Percentiles rank a stretch among this genome's conserved stretches.
Evolutionary conservation across 2,113 vertebrate species (phyloP).

Genomic region (Apeltes quadracus): DNA sequence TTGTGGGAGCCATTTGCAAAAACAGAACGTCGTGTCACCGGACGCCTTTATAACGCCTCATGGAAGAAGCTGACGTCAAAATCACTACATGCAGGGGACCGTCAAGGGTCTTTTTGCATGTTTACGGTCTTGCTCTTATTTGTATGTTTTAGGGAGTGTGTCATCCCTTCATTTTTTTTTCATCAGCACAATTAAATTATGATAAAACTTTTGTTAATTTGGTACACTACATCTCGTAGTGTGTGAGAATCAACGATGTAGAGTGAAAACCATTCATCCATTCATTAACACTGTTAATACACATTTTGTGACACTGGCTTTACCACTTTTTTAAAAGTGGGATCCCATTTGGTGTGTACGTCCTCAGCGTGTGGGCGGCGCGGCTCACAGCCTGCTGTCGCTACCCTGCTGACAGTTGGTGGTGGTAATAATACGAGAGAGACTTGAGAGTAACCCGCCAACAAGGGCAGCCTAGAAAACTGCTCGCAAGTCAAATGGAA

Average conservation of each 20-base stretch:
- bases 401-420: background rate
- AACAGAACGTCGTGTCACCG: conserved; percentile 32
- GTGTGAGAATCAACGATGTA: background rate
- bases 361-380: background rate
- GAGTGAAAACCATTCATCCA: background rate
- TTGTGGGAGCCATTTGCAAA: conserved; percentile 69
- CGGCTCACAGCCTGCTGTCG: background rate
- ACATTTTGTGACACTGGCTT: background rate
- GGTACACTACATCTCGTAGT: background rate
- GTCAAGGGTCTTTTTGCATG: background rate
- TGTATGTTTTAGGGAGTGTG: background rate
- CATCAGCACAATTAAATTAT: background rate
- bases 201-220: no score
- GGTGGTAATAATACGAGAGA: background rate
- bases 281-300: background rate
- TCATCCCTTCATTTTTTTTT: background rate
- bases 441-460: background rate
- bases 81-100: background rate
- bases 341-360: no score
- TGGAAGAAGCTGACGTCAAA: conserved; percentile 18
- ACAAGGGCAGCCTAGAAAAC: background rate
- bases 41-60: conserved; percentile 20
- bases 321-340: background rate
- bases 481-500: background rate
- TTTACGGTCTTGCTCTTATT: background rate